These are phyloP conservation scores for Hyalella azteca DNA, from an alignment of 2,888 invertebrate genomes.

Conservation along the genomic window DNA sequence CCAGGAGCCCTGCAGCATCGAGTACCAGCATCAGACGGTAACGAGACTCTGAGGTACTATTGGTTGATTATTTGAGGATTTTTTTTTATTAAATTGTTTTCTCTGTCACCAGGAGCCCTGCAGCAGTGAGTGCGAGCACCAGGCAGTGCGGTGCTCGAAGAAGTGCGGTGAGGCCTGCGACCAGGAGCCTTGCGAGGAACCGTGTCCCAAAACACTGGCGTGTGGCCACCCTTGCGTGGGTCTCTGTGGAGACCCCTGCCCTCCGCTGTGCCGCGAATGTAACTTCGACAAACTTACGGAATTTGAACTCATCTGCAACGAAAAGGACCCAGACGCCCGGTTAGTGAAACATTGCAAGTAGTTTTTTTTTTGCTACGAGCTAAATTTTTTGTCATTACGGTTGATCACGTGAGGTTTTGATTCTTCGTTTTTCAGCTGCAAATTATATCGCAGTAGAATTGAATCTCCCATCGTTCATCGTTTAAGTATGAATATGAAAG, in stretches of 20 bases:
- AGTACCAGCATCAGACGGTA: no score
- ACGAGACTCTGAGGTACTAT: no score
- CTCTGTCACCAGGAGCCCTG: constrained; percentile 41
- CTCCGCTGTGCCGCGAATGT: constrained; percentile 69
- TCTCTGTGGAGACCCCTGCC: constrained; percentile 76
- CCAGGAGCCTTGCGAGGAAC: constrained; percentile 65
- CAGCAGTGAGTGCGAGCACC: constrained; percentile 40
- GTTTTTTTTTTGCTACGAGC: no score
- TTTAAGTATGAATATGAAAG: no score
- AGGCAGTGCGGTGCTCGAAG: constrained; percentile 13
- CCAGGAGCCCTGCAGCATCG: no score
- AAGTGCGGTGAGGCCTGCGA: constrained; percentile 50
- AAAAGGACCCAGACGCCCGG: constrained; percentile 68
- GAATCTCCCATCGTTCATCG: no score
- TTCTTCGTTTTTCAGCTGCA: background rate
- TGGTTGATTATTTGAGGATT: no score
- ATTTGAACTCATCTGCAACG: constrained; percentile 65
- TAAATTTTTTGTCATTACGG: no score
- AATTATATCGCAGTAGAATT: background rate
- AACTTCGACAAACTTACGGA: constrained; percentile 63
- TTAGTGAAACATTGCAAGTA: constrained; percentile 60
- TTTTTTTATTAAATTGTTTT: no score
- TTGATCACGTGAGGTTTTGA: no score
- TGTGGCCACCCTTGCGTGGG: constrained; percentile 74
- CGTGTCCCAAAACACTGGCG: constrained; percentile 61